phyloP scores from a whole-genome alignment of 2,113 vertebrate species.

The Pituophis catenifer region DNA sequence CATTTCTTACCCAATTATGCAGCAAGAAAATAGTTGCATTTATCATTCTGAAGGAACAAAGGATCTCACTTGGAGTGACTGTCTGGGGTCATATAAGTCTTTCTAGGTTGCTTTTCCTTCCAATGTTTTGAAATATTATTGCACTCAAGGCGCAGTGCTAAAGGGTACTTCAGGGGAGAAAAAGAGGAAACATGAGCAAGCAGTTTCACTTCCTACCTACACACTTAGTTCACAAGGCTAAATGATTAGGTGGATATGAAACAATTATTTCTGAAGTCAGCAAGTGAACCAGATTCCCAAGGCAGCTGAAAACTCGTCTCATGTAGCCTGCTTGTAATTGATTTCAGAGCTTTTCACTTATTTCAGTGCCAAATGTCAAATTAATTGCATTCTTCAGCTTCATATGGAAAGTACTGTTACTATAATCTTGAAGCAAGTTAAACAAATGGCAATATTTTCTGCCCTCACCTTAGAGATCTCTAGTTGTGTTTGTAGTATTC shows the following conservation, averaged over 20 bases:
- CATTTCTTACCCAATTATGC: conserved; percentile 43
- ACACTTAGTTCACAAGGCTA: conserved; percentile 42
- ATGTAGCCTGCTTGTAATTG: conserved; percentile 37
- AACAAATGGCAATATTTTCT: not conserved
- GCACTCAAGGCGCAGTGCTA: conserved; percentile 34
- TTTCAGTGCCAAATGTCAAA: conserved; percentile 41
- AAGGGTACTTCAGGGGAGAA: conserved; percentile 34
- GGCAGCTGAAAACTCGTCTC: conserved; percentile 38
- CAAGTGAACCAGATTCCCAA: conserved; percentile 43
- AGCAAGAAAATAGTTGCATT: conserved; percentile 39
- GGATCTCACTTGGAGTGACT: conserved; percentile 29
- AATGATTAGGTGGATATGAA: conserved; percentile 52
- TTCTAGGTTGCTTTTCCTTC: conserved; percentile 49
- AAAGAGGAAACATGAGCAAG: conserved; percentile 48
- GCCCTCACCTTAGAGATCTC: not conserved
- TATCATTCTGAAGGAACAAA: conserved; percentile 48
- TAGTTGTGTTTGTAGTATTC: not conserved
- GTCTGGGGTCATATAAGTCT: conserved; percentile 40
- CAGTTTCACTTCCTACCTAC: conserved; percentile 51
- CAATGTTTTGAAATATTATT: conserved; percentile 29
- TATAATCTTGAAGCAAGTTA: not conserved
- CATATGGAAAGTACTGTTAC: not conserved
- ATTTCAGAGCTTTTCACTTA: conserved; percentile 17
- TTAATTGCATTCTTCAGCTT: conserved; percentile 23
- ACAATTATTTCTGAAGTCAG: conserved; percentile 57